Evolutionary conservation across 2,113 vertebrate species (phyloP), one percentile per base, ranked within the genome.

Genomic region (Tetrao urogallus): DNA sequence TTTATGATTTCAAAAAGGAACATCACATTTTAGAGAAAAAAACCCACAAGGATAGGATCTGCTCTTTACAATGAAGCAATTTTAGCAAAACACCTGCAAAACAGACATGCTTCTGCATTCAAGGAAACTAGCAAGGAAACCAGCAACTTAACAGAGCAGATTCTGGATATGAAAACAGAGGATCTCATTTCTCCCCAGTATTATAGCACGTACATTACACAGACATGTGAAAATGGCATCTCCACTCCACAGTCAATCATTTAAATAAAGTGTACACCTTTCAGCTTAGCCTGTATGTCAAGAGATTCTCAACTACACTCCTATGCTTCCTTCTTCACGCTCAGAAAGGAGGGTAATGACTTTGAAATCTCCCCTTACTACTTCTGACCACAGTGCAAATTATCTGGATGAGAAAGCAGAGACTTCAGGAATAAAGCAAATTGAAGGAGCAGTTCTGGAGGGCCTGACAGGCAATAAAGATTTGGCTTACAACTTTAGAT

Each of bases 71-170:
- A 86, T 77, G 10, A 89, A 92, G 38, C 14, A 80, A 61, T 50
- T 83, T 84, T 74, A 91, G 86, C 65, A 89, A 93, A 92, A 91
- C 65, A 82, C 65, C 64, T 88, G 91, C 69, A 79, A 73, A 95
- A 81, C 45, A 94, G 89, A 76, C 81, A 77, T 50, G 63, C 20
- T 93, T 48, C 63, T 86, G 21, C 60, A 84, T 67, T 88, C 50
- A 89, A 72, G 72, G 47, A 93, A 93, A 80, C 34, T 40, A 92
- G 63, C 38, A 82, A 70, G 57, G 64, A 88, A 82, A 48, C 64
- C 67, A 45, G 34, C 6, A 66, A 60, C n/a, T n/a, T 50, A 52
- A 90, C 28, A 82, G 71, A 92, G 79, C 79, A 76, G 52, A 61
- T 90, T 88, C 54, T 88, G 69, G 36, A 85, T 72, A 76, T 76